These are phyloP conservation scores for Labeo rohita DNA, from an alignment of 2,113 vertebrate species.

Conservation along the genomic window DNA sequence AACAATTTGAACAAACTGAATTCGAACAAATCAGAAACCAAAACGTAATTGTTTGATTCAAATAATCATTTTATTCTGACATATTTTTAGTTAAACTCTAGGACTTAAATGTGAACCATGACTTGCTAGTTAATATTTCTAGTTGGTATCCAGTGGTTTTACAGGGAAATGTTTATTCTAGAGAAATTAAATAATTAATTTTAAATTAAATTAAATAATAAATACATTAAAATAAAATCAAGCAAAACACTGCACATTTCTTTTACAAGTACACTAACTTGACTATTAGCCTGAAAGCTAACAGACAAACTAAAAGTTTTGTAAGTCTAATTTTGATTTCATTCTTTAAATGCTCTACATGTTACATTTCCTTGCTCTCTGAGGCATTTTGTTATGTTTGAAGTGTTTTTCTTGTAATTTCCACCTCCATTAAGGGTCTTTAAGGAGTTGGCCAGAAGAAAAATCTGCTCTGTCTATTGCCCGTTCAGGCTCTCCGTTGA, in stretches of 20 bases:
- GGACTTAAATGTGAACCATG: neutral
- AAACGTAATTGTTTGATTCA: neutral
- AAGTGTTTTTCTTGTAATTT: conserved; percentile 66
- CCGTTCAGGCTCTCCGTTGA: conserved; percentile 64
- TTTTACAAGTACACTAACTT: neutral
- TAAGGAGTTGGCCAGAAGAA: conserved; percentile 68
- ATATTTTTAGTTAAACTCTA: too few species aligned
- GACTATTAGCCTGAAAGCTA: neutral
- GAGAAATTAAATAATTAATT: neutral
- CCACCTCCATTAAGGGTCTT: conserved; percentile 69
- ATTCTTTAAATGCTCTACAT: conserved; percentile 33
- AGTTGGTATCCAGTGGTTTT: neutral
- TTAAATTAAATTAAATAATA: neutral
- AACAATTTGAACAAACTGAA: too few species aligned
- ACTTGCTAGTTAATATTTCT: neutral
- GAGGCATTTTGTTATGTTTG: conserved; percentile 36
- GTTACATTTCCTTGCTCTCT: conserved; percentile 40
- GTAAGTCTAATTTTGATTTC: neutral
- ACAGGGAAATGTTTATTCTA: neutral
- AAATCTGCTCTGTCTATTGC: conserved; percentile 27
- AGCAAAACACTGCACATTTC: conserved; percentile 1
- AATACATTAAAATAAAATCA: neutral
- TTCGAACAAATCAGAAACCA: too few species aligned
- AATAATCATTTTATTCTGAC: too few species aligned
- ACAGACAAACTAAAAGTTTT: neutral